Percentiles rank a stretch among this genome's conserved stretches.
phyloP scores from a whole-genome alignment of 2,888 invertebrate genomes.

The Leptopterna dolabrata region DNA sequence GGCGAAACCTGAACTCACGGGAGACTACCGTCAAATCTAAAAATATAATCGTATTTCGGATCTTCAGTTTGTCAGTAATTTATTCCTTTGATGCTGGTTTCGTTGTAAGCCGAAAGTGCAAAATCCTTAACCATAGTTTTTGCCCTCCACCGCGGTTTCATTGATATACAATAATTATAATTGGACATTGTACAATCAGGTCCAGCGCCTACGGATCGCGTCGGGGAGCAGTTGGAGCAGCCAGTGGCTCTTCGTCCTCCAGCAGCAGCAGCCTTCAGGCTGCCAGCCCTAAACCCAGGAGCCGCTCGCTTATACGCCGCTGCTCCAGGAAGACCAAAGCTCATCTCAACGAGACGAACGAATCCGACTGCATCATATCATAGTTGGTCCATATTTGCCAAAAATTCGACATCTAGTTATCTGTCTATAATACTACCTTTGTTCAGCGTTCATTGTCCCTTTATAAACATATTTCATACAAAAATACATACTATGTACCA shows the following conservation, averaged over 20 bases:
- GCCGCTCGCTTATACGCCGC: constrained; percentile 81
- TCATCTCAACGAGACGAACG: constrained; percentile 78
- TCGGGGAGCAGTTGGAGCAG: constrained; percentile 68
- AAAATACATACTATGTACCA: too few species aligned
- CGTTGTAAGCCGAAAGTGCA: too few species aligned
- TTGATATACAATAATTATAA: too few species aligned
- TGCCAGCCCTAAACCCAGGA: constrained; percentile 71
- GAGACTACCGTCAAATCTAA: too few species aligned
- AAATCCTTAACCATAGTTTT: too few species aligned
- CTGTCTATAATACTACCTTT: background rate
- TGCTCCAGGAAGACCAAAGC: constrained; percentile 84
- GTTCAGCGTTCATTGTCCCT: too few species aligned
- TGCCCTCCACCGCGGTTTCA: too few species aligned
- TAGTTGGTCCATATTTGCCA: constrained; percentile 66
- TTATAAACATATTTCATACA: too few species aligned
- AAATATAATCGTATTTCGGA: too few species aligned
- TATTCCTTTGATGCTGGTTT: too few species aligned
- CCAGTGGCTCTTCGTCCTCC: constrained; percentile 66
- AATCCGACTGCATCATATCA: constrained; percentile 76
- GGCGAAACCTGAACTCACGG: too few species aligned
- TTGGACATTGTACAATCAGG: background rate
- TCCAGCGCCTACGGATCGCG: constrained; percentile 62
- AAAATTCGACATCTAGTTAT: background rate
- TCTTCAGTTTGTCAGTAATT: too few species aligned
- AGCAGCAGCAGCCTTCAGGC: constrained; percentile 67